Percentiles rank a stretch among this genome's conserved stretches.
These are phyloP conservation scores for Belonocnema kinseyi DNA, from an alignment of 1,140 invertebrate species.

Conservation along the genomic window DNA sequence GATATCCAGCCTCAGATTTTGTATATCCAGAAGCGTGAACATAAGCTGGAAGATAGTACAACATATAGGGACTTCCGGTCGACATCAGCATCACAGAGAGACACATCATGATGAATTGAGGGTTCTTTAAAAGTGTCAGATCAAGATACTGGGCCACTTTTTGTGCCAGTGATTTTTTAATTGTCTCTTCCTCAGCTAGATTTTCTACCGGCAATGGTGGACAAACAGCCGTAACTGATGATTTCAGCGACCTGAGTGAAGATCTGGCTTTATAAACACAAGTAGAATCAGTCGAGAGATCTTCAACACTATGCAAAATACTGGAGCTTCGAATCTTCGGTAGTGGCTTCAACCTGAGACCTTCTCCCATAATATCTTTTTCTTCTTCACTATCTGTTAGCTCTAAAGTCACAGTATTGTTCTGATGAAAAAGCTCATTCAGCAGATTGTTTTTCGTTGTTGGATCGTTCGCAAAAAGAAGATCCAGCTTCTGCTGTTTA, in stretches of 20 bases:
- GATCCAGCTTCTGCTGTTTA: conserved; percentile 74
- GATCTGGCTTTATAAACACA: conserved; percentile 83
- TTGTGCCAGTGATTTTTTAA: conserved; percentile 58
- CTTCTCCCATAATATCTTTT: conserved; percentile 78
- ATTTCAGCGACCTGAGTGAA: conserved; percentile 66
- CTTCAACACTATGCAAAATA: conserved; percentile 83
- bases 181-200: conserved; percentile 45
- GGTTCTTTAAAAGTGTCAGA: conserved; percentile 80
- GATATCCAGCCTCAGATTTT: conserved; percentile 81
- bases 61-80: conserved; percentile 84
- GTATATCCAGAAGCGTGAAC: conserved; percentile 81
- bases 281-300: conserved; percentile 84
- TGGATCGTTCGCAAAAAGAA: conserved; percentile 76
- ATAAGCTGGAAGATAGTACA: conserved; percentile 85
- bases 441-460: conserved; percentile 75
- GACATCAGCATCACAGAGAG: conserved; percentile 85
- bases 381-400: conserved; percentile 77
- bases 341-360: conserved; percentile 76
- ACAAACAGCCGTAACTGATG: conserved; percentile 63
- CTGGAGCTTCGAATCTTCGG: conserved; percentile 81
- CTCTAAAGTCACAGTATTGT: conserved; percentile 64
- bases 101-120: conserved; percentile 83
- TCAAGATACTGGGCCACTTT: conserved; percentile 79
- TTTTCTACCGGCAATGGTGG: conserved; percentile 52
- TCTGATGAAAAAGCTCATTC: conserved; percentile 78